A percentile compares a stretch with the other conserved stretches of the same genome.
These are phyloP conservation scores for Pachypanchax playfairii DNA, from an alignment of 2,113 vertebrate genomes.

Conservation along the genomic window DNA sequence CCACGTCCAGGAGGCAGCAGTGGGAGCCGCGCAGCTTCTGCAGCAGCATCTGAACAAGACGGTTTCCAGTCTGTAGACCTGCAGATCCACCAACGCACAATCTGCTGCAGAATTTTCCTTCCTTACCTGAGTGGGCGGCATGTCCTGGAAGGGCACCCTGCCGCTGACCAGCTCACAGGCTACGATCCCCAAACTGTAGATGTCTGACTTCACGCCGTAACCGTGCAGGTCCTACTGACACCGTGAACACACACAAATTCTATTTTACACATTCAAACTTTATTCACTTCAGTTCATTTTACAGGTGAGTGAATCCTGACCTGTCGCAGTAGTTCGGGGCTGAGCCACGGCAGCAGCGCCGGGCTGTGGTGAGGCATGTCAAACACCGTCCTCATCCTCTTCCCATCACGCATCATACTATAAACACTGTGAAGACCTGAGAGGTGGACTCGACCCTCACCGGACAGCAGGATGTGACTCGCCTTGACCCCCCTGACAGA, in stretches of 20 bases:
- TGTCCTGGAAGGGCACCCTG: constrained; percentile 93
- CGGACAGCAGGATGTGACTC: constrained; percentile 96
- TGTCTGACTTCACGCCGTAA: constrained; percentile 96
- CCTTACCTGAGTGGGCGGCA: constrained; percentile 92
- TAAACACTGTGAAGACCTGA: constrained; percentile 92
- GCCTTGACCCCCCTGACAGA: constrained; percentile 91
- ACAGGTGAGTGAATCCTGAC: constrained; percentile 68
- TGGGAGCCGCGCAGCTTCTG: constrained; percentile 93
- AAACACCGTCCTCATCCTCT: constrained; percentile 87
- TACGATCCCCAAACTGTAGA: constrained; percentile 97
- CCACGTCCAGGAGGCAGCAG: constrained; percentile 84
- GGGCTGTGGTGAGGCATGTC: constrained; percentile 95
- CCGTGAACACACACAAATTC: constrained; percentile 1
- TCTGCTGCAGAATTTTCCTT: too few species aligned
- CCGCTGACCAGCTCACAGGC: constrained; percentile 96
- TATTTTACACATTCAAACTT: neutral
- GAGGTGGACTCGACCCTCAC: constrained; percentile 91
- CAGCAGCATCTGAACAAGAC: constrained; percentile 87
- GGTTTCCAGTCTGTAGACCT: neutral
- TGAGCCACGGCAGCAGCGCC: constrained; percentile 95
- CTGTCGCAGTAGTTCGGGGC: constrained; percentile 96
- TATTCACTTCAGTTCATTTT: neutral
- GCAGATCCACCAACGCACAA: neutral
- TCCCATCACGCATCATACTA: constrained; percentile 93
- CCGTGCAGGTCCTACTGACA: constrained; percentile 90